Base-by-base conservation (phyloP, 2,888 invertebrate species). In the Lasioglossum lativentre region DNA sequence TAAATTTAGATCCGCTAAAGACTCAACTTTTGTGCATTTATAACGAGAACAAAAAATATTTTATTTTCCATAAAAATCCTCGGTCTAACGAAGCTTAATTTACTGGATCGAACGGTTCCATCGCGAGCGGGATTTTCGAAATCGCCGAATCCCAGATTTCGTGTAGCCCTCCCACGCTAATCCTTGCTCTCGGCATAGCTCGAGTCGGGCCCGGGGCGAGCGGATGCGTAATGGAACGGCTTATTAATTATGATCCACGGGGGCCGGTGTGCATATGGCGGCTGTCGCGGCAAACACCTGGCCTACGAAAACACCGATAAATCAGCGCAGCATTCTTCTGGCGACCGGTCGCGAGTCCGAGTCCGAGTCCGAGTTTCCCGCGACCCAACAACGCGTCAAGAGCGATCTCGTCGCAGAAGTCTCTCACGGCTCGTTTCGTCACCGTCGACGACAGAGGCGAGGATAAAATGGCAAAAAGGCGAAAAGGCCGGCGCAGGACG, bases 391-490 rank as follows among this genome's bases (percentile, higher is more conserved):
- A n/a, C 45, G 47, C 52, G 47, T 68, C 76, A 34, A n/a, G 38
- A n/a, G 45, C 72, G 59, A 40, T 78, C 59, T 78, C 59, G 72
- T 80, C 76, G 80, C 63, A 68, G 68, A 75, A 78, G 47, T 86
- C 78, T 88, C 83, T 89, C 87, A 83, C 85, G 85, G 77, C 34
- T 85, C 78, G 86, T 89, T 89, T 90, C 90, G 90, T 90, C 90
- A 89, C 71, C 88, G 80, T 16, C 45, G 78, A 79, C 78, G 80
- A 78, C 76, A 83, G 76, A 77, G 38, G 76, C 74, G 86, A 75
- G 71, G 85, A 82, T 38, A 52, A 52, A 52, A 52, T n/a, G 52
- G 52, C 52, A 52, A 52, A 52, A 52, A 52, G 52, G 52, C 52
- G 75, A 80, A 77, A 82, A 86, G 86, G 83, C 86, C 72, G 77